Conservation (phyloP, 2,113 vertebrate species). For the Chelonoidis abingdonii region DNA sequence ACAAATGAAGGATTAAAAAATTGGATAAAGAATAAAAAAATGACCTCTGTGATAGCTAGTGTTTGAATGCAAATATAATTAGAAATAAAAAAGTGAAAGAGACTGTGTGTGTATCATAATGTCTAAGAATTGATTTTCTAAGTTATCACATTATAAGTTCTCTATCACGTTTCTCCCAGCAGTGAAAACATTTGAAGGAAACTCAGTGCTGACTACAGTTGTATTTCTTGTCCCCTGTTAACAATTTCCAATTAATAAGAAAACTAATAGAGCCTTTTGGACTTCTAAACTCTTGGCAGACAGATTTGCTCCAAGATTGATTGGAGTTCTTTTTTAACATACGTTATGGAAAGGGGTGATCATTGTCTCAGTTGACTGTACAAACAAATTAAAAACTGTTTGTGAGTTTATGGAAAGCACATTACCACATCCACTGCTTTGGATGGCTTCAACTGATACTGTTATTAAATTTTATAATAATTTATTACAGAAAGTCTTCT, state of each 20-base stretch:
- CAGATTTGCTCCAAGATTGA: not conserved
- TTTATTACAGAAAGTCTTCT: not conserved
- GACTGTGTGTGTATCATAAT: not conserved
- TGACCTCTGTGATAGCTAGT: not conserved
- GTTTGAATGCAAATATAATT: not conserved
- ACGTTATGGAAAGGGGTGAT: not conserved
- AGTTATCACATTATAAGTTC: not conserved
- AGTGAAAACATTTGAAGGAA: not conserved
- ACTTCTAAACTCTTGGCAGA: not conserved
- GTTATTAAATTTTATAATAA: not conserved
- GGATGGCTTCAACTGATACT: not conserved
- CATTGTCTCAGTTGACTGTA: not conserved
- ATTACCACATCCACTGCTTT: not conserved
- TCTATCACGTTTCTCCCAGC: not conserved
- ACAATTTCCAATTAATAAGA: not conserved
- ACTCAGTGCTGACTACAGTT: not conserved
- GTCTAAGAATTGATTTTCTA: not conserved
- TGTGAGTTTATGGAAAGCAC: not conserved
- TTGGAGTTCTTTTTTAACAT: not conserved
- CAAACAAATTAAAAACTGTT: not conserved
- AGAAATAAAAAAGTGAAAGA: not conserved
- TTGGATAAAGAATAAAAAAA: not conserved
- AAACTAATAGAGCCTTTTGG: not conserved
- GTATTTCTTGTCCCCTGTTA: not conserved
- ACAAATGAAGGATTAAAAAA: not conserved